Evolutionary conservation across 2,797 vertebrate genomes (phyloP).

Genomic region (Mormyrops boulengeri): DNA sequence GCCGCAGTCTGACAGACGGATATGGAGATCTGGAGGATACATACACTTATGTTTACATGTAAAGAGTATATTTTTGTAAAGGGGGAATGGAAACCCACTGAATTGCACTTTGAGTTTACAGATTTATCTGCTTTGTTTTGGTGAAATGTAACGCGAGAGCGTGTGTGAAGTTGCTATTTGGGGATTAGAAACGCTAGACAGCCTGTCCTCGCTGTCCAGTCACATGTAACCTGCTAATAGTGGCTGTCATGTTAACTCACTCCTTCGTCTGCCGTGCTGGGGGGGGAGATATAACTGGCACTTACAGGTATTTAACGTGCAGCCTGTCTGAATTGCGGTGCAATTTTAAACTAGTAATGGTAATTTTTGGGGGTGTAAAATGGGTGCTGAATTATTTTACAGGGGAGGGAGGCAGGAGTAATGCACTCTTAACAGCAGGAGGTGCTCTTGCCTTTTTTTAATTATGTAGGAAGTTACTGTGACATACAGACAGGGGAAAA

Average conservation of each 20-base stretch:
- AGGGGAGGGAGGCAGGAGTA: background rate
- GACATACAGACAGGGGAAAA: slow-evolving; percentile 22
- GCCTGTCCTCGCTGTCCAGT: slow-evolving; percentile 45
- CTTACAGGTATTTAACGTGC: slow-evolving; percentile 1
- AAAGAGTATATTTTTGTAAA: slow-evolving; percentile 43
- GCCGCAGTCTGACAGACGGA: slow-evolving; percentile 50
- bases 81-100: slow-evolving; percentile 30
- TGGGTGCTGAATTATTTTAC: background rate
- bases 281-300: background rate
- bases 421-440: background rate
- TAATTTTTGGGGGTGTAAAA: background rate
- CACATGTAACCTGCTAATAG: slow-evolving; percentile 18
- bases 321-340: background rate
- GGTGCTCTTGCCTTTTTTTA: background rate
- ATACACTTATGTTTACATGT: slow-evolving; percentile 56
- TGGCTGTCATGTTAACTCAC: slow-evolving; percentile 2
- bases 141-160: slow-evolving; percentile 57
- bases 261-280: background rate
- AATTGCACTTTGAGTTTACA: slow-evolving; percentile 55
- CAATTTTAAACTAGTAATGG: background rate
- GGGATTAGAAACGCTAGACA: slow-evolving; percentile 58
- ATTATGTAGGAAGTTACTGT: background rate
- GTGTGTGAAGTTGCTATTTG: slow-evolving; percentile 67
- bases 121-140: slow-evolving; percentile 51
- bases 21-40: slow-evolving; percentile 22